A percentile compares a stretch with the other conserved stretches of the same genome.
Evolutionary conservation across 2,888 invertebrate genomes (phyloP).

Genomic region (Philhelius pedissequus): DNA sequence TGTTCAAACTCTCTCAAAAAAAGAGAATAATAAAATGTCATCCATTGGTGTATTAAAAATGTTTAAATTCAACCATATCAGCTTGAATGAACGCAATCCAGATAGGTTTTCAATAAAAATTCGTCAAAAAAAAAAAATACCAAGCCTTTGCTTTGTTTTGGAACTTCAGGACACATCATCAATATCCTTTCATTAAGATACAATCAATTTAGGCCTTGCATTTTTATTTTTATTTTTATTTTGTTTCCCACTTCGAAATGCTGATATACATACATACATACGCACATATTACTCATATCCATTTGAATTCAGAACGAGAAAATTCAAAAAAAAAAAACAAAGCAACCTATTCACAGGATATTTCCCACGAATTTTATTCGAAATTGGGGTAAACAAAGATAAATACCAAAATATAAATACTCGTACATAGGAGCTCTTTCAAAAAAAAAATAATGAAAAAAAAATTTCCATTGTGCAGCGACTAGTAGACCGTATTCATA

Average conservation of each 20-base stretch:
- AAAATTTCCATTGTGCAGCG: constrained; percentile 13
- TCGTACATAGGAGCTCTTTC: no score
- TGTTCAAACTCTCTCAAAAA: no score
- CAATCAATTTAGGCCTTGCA: constrained; percentile 9
- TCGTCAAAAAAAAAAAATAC: neutral
- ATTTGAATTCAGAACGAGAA: neutral
- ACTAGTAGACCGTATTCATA: constrained; percentile 27
- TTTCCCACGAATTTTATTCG: neutral
- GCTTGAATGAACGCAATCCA: no score
- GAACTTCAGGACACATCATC: neutral
- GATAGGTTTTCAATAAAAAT: no score
- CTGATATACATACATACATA: neutral
- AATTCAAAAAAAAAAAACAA: neutral
- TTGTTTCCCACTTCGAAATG: neutral
- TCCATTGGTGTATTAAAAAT: no score
- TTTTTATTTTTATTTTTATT: neutral
- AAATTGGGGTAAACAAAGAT: neutral
- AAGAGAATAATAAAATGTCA: no score
- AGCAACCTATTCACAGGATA: neutral
- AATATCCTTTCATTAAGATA: neutral
- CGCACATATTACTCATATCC: neutral
- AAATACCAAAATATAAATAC: neutral
- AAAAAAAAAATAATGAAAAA: neutral
- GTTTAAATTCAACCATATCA: no score
- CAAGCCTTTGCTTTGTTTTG: neutral